A percentile compares a stretch with the other conserved stretches of the same genome.
Evolutionary conservation across 2,113 vertebrate species (phyloP).

Genomic region (Alectura lathami): DNA sequence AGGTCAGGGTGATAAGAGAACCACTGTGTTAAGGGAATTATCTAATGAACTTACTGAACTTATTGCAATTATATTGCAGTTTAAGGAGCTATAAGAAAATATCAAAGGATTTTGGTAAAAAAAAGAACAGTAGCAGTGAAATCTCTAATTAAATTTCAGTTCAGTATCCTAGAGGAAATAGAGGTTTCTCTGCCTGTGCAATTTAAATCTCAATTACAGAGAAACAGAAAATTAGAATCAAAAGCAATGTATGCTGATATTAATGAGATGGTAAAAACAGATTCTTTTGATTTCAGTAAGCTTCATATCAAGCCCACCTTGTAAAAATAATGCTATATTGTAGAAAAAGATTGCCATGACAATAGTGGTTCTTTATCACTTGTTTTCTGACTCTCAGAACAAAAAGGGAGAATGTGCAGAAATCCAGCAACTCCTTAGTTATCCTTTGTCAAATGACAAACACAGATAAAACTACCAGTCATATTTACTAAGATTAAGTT

Average conservation of each 20-base stretch:
- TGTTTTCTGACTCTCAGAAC: background rate
- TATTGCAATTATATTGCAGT: background rate
- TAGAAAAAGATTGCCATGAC: rapidly evolving
- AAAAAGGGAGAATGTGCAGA: background rate
- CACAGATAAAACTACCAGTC: background rate
- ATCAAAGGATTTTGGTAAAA: background rate
- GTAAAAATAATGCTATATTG: background rate
- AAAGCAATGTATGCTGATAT: background rate
- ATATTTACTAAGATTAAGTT: background rate
- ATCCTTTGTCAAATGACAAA: background rate
- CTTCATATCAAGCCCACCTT: background rate
- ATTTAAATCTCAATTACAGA: background rate
- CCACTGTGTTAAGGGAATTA: background rate
- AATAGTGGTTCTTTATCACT: background rate
- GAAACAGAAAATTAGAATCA: background rate
- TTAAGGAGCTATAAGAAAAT: background rate
- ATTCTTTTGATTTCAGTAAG: background rate
- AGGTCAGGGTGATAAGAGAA: background rate
- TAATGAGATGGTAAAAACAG: background rate
- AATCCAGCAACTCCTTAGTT: background rate
- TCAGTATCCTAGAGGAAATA: background rate
- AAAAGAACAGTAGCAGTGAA: background rate
- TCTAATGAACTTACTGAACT: background rate
- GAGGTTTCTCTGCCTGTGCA: background rate
- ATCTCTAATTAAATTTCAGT: constrained; percentile 8